Conservation (phyloP, 2,888 invertebrate species). For the Athripsodes cinereus region DNA sequence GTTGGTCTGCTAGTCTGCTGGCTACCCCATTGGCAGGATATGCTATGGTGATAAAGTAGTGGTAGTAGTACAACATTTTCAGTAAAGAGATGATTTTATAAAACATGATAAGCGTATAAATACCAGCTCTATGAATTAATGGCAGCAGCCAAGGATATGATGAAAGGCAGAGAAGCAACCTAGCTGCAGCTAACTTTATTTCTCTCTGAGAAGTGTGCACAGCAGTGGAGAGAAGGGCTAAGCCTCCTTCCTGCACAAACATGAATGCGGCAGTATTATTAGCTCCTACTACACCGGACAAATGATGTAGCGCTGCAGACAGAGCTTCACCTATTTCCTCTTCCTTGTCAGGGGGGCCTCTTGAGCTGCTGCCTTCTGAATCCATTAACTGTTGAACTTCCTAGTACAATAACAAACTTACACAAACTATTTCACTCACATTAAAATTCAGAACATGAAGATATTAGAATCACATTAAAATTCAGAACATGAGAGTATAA, state of each 20-base stretch:
- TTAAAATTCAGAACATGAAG: too few species aligned
- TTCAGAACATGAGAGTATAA: too few species aligned
- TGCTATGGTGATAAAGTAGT: too few species aligned
- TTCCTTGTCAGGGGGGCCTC: constrained; percentile 8
- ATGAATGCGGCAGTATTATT: constrained; percentile 9
- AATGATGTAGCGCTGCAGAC: constrained; percentile 9
- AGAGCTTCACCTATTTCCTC: constrained; percentile 10
- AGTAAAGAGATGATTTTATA: too few species aligned
- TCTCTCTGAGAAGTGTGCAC: constrained; percentile 14
- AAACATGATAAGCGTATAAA: too few species aligned
- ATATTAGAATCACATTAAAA: too few species aligned
- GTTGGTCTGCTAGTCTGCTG: too few species aligned
- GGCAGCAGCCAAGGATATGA: constrained; percentile 19
- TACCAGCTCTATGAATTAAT: constrained; percentile 23
- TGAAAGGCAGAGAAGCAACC: constrained; percentile 16
- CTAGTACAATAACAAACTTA: too few species aligned
- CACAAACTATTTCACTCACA: too few species aligned
- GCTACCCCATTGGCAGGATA: too few species aligned
- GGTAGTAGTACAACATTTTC: too few species aligned
- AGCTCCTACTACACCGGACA: not conserved
- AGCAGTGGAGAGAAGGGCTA: constrained; percentile 16
- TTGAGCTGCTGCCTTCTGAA: constrained; percentile 4
- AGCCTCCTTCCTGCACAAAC: constrained; percentile 21
- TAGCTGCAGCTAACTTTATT: constrained; percentile 18
- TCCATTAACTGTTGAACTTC: constrained; percentile 14